These are phyloP conservation scores for Dermolepida albohirtum DNA, from an alignment of 2,888 invertebrate genomes.

Conservation along the genomic window DNA sequence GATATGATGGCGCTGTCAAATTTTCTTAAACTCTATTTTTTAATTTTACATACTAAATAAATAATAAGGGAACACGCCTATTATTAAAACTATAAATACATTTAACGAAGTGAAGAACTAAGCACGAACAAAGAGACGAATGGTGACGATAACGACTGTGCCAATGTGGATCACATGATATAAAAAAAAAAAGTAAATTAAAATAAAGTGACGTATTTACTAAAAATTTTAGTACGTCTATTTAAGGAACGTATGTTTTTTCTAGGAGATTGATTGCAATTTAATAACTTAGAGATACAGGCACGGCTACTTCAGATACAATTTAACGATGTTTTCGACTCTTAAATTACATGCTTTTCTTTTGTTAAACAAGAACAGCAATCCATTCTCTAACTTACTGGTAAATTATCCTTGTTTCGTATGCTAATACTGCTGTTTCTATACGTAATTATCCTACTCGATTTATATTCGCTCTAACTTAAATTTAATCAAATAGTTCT, in stretches of 20 bases:
- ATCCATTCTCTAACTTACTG: no score
- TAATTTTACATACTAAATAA: conserved; percentile 29
- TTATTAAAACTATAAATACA: conserved; percentile 1
- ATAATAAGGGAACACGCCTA: conserved; percentile 25
- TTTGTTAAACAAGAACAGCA: no score
- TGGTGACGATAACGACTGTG: conserved; percentile 42
- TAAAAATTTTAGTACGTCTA: conserved; percentile 3
- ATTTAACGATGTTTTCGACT: no score
- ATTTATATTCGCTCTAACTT: no score
- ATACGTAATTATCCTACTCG: no score
- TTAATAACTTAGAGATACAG: conserved; percentile 4
- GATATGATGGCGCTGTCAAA: conserved; percentile 13
- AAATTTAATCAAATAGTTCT: no score
- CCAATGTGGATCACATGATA: conserved; percentile 33
- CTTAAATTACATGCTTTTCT: no score
- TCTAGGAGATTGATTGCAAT: conserved; percentile 8
- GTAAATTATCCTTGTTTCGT: no score
- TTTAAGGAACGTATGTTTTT: not conserved
- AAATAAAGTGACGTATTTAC: conserved; percentile 16
- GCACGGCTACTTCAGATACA: conserved; percentile 3
- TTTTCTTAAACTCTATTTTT: conserved; percentile 16
- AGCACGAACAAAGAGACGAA: conserved; percentile 16
- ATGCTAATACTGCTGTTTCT: no score
- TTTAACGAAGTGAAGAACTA: conserved; percentile 3
- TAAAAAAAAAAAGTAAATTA: not conserved